These are phyloP conservation scores for Timandra comae DNA, from an alignment of 2,888 invertebrate species.

Conservation along the genomic window DNA sequence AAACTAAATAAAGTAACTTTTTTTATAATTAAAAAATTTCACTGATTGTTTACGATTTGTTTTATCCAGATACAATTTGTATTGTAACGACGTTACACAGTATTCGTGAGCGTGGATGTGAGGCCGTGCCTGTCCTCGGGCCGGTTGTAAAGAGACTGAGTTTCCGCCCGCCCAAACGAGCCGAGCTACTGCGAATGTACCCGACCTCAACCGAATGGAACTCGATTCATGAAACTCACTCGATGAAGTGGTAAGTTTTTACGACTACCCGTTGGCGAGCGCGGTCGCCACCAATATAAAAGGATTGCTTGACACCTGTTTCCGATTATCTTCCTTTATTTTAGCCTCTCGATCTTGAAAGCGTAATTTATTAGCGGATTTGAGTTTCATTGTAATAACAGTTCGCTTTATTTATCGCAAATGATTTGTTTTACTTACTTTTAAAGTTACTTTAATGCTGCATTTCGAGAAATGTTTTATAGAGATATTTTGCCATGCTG, in stretches of 20 bases:
- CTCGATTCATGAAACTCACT: constrained; percentile 64
- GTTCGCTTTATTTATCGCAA: too few relatives aligned
- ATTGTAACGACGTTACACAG: constrained; percentile 53
- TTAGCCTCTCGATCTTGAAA: constrained; percentile 13
- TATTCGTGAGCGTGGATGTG: constrained; percentile 18
- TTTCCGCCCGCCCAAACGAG: constrained; percentile 54
- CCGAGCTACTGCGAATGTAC: constrained; percentile 38
- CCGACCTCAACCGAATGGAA: constrained; percentile 35
- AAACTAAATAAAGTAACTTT: constrained; percentile 14
- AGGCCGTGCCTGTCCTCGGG: constrained; percentile 35
- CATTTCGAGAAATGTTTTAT: too few relatives aligned
- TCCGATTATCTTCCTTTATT: constrained; percentile 42
- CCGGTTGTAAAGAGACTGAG: constrained; percentile 49
- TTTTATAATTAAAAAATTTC: constrained; percentile 11
- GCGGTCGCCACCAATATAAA: constrained; percentile 59
- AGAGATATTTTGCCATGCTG: too few relatives aligned
- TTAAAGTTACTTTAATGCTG: too few relatives aligned
- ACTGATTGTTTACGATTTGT: constrained; percentile 25
- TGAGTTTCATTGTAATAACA: too few relatives aligned
- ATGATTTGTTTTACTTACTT: too few relatives aligned
- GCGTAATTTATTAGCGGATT: constrained; percentile 8
- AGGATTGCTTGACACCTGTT: constrained; percentile 62
- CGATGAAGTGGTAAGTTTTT: constrained; percentile 75
- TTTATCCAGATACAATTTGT: constrained; percentile 33
- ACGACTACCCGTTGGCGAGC: constrained; percentile 62